These are phyloP conservation scores for Megaceryle maxima DNA, from an alignment of 2,113 vertebrate species.

Conservation along the genomic window DNA sequence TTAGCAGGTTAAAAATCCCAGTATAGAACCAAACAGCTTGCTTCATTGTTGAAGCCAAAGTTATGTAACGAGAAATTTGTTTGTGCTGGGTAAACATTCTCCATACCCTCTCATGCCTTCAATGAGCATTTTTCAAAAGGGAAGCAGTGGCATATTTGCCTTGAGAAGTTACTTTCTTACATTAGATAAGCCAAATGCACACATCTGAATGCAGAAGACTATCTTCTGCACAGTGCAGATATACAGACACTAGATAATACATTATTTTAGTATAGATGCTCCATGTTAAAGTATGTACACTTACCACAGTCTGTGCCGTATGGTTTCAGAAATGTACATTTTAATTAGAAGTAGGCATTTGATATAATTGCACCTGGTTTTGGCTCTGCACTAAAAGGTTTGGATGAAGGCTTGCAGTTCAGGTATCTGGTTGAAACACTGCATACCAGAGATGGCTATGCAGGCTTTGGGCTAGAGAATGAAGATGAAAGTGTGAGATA, in stretches of 20 bases:
- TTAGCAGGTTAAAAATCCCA: slow-evolving; percentile 16
- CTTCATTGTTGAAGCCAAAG: slow-evolving; percentile 3
- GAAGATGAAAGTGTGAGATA: neutral
- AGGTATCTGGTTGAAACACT: neutral
- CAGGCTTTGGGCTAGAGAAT: neutral
- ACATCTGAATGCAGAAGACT: neutral
- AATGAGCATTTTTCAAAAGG: neutral
- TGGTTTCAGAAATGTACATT: neutral
- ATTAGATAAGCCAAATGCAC: neutral
- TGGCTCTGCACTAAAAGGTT: neutral
- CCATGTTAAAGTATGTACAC: neutral
- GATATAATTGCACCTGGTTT: neutral
- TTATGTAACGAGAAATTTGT: neutral
- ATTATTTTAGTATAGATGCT: neutral
- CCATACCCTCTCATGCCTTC: neutral
- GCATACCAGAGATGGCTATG: neutral
- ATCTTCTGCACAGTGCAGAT: neutral
- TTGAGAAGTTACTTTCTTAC: neutral
- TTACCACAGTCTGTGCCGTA: neutral
- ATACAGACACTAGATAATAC: neutral
- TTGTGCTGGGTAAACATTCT: neutral
- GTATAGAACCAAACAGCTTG: slow-evolving; percentile 3
- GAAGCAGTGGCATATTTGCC: neutral
- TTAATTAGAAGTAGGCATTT: neutral
- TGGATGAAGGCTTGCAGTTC: neutral